These are phyloP conservation scores for Neotoxoptera formosana DNA, from an alignment of 1,140 invertebrate genomes.

Conservation along the genomic window DNA sequence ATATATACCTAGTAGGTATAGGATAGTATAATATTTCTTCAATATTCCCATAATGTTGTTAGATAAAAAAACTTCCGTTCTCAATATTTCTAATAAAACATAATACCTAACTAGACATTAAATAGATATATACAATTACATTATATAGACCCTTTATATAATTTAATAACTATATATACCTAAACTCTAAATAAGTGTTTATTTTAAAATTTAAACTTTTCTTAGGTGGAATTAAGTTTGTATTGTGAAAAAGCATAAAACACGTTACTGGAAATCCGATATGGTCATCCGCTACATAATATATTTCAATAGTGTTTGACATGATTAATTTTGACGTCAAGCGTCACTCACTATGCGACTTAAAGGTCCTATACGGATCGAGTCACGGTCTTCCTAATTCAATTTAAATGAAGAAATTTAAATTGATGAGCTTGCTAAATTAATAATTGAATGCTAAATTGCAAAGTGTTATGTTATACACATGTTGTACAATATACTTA, in stretches of 20 bases:
- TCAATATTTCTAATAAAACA: background rate
- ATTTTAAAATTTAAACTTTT: background rate
- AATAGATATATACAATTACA: background rate
- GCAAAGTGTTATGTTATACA: background rate
- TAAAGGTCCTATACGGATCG: background rate
- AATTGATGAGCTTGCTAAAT: constrained; percentile 23
- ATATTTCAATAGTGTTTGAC: background rate
- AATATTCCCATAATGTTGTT: background rate
- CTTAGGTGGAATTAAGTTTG: background rate
- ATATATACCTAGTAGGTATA: background rate
- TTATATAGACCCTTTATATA: background rate
- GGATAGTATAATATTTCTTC: background rate
- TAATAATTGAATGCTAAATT: background rate
- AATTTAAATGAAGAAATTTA: constrained; percentile 22
- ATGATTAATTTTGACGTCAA: background rate
- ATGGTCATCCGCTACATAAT: background rate
- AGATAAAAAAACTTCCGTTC: background rate
- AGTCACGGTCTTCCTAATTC: background rate
- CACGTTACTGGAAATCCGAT: background rate
- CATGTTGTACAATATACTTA: background rate
- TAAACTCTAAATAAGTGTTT: background rate
- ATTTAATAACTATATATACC: background rate
- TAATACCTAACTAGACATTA: background rate
- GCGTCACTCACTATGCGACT: background rate
- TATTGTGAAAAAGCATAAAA: background rate